These are phyloP conservation scores for Thyatira batis DNA, from an alignment of 2,888 invertebrate genomes.

Conservation along the genomic window DNA sequence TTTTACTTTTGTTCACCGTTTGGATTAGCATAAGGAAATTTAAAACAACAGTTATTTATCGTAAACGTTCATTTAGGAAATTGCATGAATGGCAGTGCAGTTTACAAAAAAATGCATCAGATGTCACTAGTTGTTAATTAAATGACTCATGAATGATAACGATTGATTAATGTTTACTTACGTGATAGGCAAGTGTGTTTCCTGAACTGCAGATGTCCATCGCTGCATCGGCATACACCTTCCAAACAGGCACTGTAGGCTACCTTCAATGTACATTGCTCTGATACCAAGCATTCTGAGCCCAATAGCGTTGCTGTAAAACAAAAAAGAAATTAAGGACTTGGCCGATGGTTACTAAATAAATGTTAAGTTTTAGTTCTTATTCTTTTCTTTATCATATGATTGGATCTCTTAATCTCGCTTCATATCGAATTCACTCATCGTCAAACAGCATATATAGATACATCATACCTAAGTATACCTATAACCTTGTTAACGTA, in stretches of 20 bases:
- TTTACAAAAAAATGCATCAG: neutral
- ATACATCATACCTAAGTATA: too few species aligned
- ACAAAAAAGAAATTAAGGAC: constrained; percentile 24
- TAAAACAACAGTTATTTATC: constrained; percentile 14
- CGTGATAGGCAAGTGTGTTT: constrained; percentile 95
- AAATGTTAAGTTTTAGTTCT: too few species aligned
- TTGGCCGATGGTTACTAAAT: too few species aligned
- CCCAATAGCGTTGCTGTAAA: constrained; percentile 91
- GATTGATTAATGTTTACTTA: constrained; percentile 81
- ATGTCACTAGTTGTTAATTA: too few species aligned
- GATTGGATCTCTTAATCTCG: too few species aligned
- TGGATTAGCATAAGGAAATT: constrained; percentile 30
- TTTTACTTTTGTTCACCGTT: constrained; percentile 34
- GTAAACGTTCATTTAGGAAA: constrained; percentile 1
- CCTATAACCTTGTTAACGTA: too few species aligned
- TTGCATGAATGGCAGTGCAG: neutral
- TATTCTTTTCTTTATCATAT: too few species aligned
- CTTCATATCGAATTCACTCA: too few species aligned
- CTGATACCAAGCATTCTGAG: constrained; percentile 90
- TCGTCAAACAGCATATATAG: too few species aligned
- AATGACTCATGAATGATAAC: constrained; percentile 9
- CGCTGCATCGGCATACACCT: constrained; percentile 91
- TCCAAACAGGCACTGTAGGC: constrained; percentile 93
- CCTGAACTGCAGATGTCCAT: constrained; percentile 92
- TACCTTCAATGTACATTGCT: constrained; percentile 94